A percentile compares a stretch with the other conserved stretches of the same genome.
These are phyloP conservation scores for Crotophaga sulcirostris DNA, from an alignment of 2,113 vertebrate genomes.

Conservation along the genomic window DNA sequence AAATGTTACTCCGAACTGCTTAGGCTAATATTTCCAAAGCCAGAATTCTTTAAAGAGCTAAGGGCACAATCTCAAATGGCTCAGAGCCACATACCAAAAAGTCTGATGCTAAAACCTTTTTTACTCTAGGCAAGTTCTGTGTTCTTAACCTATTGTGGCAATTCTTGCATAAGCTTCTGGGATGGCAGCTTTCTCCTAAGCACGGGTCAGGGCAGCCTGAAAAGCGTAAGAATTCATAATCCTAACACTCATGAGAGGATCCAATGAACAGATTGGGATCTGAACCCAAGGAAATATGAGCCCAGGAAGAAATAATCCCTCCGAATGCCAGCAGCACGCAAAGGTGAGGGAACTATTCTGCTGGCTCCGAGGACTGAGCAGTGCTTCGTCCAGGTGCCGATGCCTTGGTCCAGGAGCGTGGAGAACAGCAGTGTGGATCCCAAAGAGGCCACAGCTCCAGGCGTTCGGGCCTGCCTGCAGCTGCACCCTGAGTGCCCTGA, in stretches of 20 bases:
- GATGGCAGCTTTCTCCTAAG: not conserved
- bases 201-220: not conserved
- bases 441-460: not conserved
- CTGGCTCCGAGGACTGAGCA: not conserved
- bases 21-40: constrained; percentile 63
- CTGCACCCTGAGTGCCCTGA: not conserved
- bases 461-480: fast-evolving
- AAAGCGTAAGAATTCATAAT: not conserved
- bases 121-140: not conserved
- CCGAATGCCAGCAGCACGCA: not conserved
- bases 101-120: not conserved
- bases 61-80: constrained; percentile 36
- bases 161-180: not conserved
- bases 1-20: constrained; percentile 61
- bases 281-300: constrained; percentile 19
- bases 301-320: constrained; percentile 27
- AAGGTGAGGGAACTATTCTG: not conserved
- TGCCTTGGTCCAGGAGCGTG: not conserved
- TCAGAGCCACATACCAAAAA: constrained; percentile 21
- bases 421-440: not conserved
- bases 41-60: constrained; percentile 32
- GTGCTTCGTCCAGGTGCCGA: not conserved
- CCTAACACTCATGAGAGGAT: not conserved
- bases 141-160: not conserved
- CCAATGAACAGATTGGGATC: constrained; percentile 22